Evolutionary conservation across 2,113 vertebrate species (phyloP), one percentile per base, ranked within the genome.

Genomic region (Pituophis catenifer): DNA sequence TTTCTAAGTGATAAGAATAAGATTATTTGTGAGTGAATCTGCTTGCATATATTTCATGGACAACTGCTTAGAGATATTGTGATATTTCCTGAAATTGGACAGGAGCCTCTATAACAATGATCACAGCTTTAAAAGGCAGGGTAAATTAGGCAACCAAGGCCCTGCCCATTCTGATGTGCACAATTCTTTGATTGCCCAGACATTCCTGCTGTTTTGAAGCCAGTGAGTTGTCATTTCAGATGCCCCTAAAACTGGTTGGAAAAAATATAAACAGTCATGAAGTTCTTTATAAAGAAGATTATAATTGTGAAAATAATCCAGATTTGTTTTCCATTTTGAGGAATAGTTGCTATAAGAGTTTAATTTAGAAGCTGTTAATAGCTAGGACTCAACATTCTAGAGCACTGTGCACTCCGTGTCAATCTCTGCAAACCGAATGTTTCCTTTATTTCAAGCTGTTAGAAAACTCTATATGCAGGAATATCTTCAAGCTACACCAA

Each of bases 11-110:
- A 81, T 38, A 81, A 75, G 13, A 81, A 81, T 44, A 81, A 21
- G 94, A 89, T 33, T 92, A 21, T 85, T 90, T 94, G 90, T 90
- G 91, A 94, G 81, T 90, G 92, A 92, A 90, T 86, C 50, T 52
- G 89, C 29, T 81, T 95, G 91, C 58, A 95, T 95, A 86, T 91
- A 58, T 90, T 90, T 95, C 93, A 96, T 95, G 92, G 93, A 92
- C 96, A 97, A 95, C 94, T 95, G 55, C 94, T 95, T 92, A 3
- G 91, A 94, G 90, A 93, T 54, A 92, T 62, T 87, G 88, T 91
- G 94, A 58, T 55, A 95, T 4, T 94, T 94, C 81, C 86, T 95
- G 58, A 92, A 95, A 86, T 91, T 95, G 38, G 93, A 48, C 96
- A 94, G 33, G 17, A 38, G 70, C 75, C 75, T 81, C n/a, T 44